phyloP scores from a whole-genome alignment of 2,113 vertebrate genomes.

The Aptenodytes patagonicus region DNA sequence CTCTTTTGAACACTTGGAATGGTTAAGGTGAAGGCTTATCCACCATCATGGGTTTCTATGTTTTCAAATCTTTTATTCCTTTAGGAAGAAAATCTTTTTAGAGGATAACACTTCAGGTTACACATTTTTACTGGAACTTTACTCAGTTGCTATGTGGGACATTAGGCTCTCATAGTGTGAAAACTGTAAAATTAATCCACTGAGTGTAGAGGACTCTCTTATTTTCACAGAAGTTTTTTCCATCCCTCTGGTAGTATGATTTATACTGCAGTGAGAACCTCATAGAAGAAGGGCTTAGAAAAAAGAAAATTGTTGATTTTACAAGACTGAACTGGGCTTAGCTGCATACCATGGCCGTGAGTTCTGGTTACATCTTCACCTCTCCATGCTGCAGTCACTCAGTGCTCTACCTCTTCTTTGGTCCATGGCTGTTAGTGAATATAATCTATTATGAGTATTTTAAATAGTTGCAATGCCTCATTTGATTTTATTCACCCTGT shows the following conservation, averaged over 20 bases:
- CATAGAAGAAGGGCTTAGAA: neutral
- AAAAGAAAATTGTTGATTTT: neutral
- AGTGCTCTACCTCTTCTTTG: neutral
- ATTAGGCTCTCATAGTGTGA: neutral
- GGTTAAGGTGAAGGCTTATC: neutral
- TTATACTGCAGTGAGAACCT: neutral
- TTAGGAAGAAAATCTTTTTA: slow-evolving; percentile 45
- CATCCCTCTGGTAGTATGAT: neutral
- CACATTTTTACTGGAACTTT: slow-evolving; percentile 12
- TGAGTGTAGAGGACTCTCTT: neutral
- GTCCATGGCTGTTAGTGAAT: neutral
- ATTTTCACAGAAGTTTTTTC: neutral
- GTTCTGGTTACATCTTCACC: neutral
- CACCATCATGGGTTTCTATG: neutral
- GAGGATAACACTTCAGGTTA: slow-evolving; percentile 11
- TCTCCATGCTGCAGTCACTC: neutral
- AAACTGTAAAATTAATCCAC: neutral
- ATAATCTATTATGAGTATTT: neutral
- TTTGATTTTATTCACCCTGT: neutral
- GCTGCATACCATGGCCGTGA: rapidly evolving
- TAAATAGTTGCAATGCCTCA: neutral
- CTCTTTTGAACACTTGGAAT: neutral
- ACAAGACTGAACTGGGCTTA: neutral
- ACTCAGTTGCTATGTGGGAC: neutral
- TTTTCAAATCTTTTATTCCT: slow-evolving; percentile 31